These are phyloP conservation scores for Drosophila parvula DNA, from an alignment of 1,140 invertebrate species.

Conservation along the genomic window DNA sequence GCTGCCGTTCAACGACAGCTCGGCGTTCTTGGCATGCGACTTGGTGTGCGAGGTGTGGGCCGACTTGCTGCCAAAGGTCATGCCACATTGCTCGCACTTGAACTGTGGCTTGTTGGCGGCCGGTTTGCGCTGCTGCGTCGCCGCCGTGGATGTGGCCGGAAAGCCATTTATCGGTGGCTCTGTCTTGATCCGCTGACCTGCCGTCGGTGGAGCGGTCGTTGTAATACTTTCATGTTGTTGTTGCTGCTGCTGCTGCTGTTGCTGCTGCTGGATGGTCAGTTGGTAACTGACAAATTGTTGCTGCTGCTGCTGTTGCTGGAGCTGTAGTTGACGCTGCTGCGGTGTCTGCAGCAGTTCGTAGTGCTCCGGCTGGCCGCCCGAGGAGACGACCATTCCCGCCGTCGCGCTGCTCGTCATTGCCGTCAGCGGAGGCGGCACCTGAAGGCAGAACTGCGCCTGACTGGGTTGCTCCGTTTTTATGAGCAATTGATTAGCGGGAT, in stretches of 20 bases:
- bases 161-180: conserved; percentile 26
- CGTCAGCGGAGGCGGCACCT: conserved; percentile 49
- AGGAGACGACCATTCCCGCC: conserved; percentile 13
- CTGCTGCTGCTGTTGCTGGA: conserved; percentile 58
- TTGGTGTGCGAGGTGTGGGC: conserved; percentile 87
- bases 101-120: conserved; percentile 78
- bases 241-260: conserved; percentile 25
- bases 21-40: conserved; percentile 84
- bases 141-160: conserved; percentile 9
- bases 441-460: conserved; percentile 74
- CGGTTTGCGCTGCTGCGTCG: conserved; percentile 51
- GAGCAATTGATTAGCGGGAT: conserved; percentile 77
- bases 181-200: conserved; percentile 53
- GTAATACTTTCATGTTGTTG: conserved; percentile 73
- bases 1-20: conserved; percentile 34
- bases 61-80: conserved; percentile 86
- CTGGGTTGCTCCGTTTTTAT: conserved; percentile 81
- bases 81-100: conserved; percentile 86
- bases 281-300: conserved; percentile 60
- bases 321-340: conserved; percentile 62
- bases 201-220: conserved; percentile 36
- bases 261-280: conserved; percentile 57
- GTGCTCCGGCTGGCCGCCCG: conserved; percentile 62
- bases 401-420: conserved; percentile 25
- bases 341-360: conserved; percentile 70